These are phyloP conservation scores for Geophilus truncorum DNA, from an alignment of 2,888 invertebrate species.

Conservation along the genomic window DNA sequence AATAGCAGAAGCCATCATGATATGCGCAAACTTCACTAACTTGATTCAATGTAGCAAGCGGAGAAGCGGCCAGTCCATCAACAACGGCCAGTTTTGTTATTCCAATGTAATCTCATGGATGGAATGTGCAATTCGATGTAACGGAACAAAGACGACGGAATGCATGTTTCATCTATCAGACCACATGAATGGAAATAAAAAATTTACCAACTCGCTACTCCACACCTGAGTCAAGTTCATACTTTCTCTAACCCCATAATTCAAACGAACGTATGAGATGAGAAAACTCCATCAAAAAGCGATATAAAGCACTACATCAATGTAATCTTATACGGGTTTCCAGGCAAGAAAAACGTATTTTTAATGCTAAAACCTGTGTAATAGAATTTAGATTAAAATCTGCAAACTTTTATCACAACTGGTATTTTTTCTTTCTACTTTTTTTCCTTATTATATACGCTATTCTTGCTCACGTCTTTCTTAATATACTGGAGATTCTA, in stretches of 20 bases:
- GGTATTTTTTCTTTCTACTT: background rate
- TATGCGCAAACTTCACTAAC: background rate
- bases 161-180: background rate
- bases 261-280: background rate
- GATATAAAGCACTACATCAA: too few species aligned
- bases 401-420: background rate
- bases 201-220: background rate
- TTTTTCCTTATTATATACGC: background rate
- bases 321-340: background rate
- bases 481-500: background rate
- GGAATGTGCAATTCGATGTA: background rate
- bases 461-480: background rate
- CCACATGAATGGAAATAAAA: background rate
- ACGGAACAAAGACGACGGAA: background rate
- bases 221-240: background rate
- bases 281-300: background rate
- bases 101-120: background rate
- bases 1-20: background rate
- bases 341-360: background rate
- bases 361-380: background rate
- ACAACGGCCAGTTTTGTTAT: background rate
- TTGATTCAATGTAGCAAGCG: background rate
- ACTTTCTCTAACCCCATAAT: background rate
- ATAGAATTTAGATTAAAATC: background rate
- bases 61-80: background rate